Evolutionary conservation across 2,113 vertebrate species (phyloP), one percentile per base, ranked within the genome.

Genomic region (Albula goreensis): DNA sequence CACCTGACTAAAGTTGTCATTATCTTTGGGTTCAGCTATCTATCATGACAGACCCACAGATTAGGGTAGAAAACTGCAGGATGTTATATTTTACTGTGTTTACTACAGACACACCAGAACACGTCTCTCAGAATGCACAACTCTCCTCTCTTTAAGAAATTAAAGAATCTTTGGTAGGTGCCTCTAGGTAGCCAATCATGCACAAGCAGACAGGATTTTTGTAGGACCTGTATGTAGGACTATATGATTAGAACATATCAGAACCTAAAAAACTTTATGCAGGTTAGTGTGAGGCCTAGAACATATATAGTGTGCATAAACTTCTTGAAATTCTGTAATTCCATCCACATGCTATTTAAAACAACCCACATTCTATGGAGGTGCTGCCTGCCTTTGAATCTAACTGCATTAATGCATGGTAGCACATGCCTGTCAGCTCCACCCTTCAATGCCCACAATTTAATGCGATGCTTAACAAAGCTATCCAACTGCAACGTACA

Each of bases 21-120:
- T 93, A 93, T 90, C 31, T 41, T 82, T 83, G 90, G 88, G 89
- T 90, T 90, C 91, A 91, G 94, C 92, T 89, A 89, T 89, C 85
- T 86, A 88, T 60, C 8, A 66, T 66, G 60, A 66, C 60, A 19
- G 60, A 66, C 60, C 60, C 60, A 22, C 17, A 66, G 60, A 66
- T 5, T 66, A 66, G 60, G 60, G 60, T 19, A 66, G 17, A 19
- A 66, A 66, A 22, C 22, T 66, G 60, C 17, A 19, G 60, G 15
- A 19, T 66, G 60, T 19, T 66, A 19, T 2, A 66, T 15, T 66
- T 5, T 9, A 66, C 22, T 66, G 60, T 22, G 3, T 66, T 15
- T 19, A 19, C 56, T 60, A 60, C 11, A 60, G 56, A 15, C 11
- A 60, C 11, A 60, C 11, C 56, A 60, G 12, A 60, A 22, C 15